Evolutionary conservation across 1,140 invertebrate genomes (phyloP).

Genomic region (Temnothorax nylanderi): DNA sequence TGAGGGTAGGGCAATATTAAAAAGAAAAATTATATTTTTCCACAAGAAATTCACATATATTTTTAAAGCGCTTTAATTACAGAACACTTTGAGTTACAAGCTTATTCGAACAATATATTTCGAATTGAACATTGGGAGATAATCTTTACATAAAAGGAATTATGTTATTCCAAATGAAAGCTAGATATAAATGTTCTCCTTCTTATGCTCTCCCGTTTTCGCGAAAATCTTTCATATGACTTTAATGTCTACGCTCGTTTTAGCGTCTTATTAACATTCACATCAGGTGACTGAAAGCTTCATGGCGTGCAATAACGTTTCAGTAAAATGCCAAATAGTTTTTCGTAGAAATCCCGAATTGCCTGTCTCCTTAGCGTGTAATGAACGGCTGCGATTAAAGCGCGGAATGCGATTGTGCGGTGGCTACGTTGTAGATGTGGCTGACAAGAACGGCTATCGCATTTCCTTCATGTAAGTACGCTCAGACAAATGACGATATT

Average conservation of each 20-base stretch:
- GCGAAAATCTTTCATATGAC: background rate
- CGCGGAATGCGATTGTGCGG: conserved; percentile 33
- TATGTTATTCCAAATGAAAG: background rate
- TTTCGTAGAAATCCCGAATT: conserved; percentile 2
- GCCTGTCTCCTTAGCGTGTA: conserved; percentile 26
- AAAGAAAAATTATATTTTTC: background rate
- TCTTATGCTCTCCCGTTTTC: background rate
- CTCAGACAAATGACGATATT: conserved; percentile 53
- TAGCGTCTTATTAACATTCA: background rate
- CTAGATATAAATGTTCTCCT: background rate
- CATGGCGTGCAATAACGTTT: background rate
- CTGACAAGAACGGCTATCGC: conserved; percentile 33
- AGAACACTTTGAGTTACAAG: background rate
- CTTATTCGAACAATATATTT: background rate
- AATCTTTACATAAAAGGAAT: background rate
- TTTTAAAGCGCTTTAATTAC: background rate
- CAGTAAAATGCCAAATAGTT: conserved; percentile 21
- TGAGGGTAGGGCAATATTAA: background rate
- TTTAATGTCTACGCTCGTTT: background rate
- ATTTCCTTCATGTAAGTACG: conserved; percentile 42
- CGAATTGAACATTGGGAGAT: background rate
- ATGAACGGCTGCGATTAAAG: conserved; percentile 48
- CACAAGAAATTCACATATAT: background rate
- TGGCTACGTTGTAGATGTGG: background rate
- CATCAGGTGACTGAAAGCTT: background rate